These are phyloP conservation scores for Idaea dimidiata DNA, from an alignment of 2,888 invertebrate species.

Conservation along the genomic window DNA sequence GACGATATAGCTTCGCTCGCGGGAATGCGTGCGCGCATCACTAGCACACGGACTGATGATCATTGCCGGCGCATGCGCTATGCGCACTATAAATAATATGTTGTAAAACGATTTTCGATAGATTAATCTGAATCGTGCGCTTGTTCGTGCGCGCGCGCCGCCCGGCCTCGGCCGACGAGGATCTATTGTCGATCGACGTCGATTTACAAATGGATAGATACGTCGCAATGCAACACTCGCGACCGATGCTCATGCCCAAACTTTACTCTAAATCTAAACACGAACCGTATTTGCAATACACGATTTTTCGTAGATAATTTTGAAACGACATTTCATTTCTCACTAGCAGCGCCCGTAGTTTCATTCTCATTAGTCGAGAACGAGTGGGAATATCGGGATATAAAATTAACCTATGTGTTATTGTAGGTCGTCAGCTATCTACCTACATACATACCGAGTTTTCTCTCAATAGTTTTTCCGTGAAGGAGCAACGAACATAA, in stretches of 20 bases:
- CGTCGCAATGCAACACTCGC: slow-evolving; percentile 6
- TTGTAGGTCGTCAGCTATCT: too few relatives aligned
- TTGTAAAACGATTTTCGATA: slow-evolving; percentile 82
- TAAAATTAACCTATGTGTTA: not conserved
- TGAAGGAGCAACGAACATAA: too few relatives aligned
- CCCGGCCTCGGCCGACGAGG: slow-evolving; percentile 61
- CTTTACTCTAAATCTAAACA: not conserved
- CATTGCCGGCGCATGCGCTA: slow-evolving; percentile 80
- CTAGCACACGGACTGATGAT: slow-evolving; percentile 78
- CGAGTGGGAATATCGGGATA: not conserved
- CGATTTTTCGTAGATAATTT: not conserved
- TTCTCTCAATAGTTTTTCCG: too few relatives aligned
- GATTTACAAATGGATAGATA: slow-evolving; percentile 57
- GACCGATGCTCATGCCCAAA: slow-evolving; percentile 29
- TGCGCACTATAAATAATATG: slow-evolving; percentile 81
- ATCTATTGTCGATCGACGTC: slow-evolving; percentile 76
- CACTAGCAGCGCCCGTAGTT: not conserved
- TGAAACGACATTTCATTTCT: not conserved
- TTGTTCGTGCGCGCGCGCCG: slow-evolving; percentile 68
- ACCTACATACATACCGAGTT: too few relatives aligned
- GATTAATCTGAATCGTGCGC: slow-evolving; percentile 81
- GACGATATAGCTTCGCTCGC: slow-evolving; percentile 21
- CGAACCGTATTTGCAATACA: not conserved
- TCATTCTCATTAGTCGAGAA: not conserved
- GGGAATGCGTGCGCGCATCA: slow-evolving; percentile 54